Conservation (phyloP, 2,888 invertebrate genomes). For the Micoletzkya japonica region DNA sequence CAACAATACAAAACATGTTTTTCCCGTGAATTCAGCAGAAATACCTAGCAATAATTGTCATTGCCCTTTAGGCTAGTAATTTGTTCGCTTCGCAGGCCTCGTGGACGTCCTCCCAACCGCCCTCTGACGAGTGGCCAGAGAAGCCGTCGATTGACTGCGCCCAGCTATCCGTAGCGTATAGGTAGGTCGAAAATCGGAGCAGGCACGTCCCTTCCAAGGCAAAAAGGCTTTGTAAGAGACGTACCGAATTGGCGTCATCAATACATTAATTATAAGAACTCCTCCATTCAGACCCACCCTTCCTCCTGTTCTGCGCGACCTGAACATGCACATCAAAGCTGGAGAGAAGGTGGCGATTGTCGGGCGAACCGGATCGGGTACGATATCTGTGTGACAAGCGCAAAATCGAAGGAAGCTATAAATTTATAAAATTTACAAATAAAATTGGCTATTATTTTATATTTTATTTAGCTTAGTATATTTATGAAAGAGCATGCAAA, state of each 20-base stretch:
- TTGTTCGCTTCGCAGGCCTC: constrained; percentile 1
- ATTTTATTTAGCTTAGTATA: too few species aligned
- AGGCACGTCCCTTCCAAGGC: not conserved
- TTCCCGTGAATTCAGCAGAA: not conserved
- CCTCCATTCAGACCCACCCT: not conserved
- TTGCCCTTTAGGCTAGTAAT: not conserved
- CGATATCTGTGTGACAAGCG: too few species aligned
- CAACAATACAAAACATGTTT: not conserved
- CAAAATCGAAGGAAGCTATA: too few species aligned
- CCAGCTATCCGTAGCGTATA: constrained; percentile 14
- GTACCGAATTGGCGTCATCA: not conserved
- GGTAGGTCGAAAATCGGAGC: not conserved
- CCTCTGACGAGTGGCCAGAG: constrained; percentile 15
- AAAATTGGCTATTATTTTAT: too few species aligned
- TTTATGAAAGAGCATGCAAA: too few species aligned
- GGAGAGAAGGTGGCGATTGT: constrained; percentile 73
- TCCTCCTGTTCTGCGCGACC: constrained; percentile 10
- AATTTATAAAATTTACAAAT: too few species aligned
- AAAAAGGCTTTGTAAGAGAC: not conserved
- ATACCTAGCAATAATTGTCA: not conserved
- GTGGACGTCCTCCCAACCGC: constrained; percentile 9
- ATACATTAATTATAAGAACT: not conserved
- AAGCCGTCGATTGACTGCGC: constrained; percentile 12
- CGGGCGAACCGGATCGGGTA: constrained; percentile 65
- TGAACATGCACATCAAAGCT: constrained; percentile 65